Conservation (phyloP, 1,140 invertebrate genomes). For the Teleogryllus occipitalis region DNA sequence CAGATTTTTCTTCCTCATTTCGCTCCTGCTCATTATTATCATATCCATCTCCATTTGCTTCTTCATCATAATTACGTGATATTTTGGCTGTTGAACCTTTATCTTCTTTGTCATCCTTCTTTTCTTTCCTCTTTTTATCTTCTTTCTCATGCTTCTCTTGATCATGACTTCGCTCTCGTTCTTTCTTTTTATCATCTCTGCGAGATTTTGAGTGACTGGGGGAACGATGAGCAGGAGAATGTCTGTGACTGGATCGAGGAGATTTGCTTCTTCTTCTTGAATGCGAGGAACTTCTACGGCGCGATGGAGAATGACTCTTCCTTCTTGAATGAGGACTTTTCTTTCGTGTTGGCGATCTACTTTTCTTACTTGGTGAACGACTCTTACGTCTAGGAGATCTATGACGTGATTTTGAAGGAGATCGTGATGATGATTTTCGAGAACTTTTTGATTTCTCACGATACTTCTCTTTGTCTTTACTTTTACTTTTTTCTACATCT, state of each 20-base stretch:
- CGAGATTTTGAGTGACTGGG: constrained; percentile 28
- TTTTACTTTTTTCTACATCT: constrained; percentile 23
- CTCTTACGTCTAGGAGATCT: constrained; percentile 30
- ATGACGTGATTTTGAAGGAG: constrained; percentile 20
- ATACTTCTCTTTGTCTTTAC: constrained; percentile 19
- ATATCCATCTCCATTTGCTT: constrained; percentile 41
- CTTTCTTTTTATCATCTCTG: constrained; percentile 29
- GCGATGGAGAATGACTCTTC: constrained; percentile 20
- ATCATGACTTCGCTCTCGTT: constrained; percentile 29
- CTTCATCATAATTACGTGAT: constrained; percentile 44
- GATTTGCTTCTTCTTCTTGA: constrained; percentile 33
- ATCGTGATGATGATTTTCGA: constrained; percentile 19
- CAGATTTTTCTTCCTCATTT: constrained; percentile 27
- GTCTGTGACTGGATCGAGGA: constrained; percentile 32
- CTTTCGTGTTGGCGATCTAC: constrained; percentile 19
- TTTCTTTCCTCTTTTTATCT: constrained; percentile 27
- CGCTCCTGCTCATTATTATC: constrained; percentile 18
- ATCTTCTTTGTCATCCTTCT: constrained; percentile 27
- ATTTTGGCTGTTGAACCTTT: constrained; percentile 34
- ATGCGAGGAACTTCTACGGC: constrained; percentile 23
- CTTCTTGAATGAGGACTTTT: constrained; percentile 28
- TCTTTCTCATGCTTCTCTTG: constrained; percentile 20
- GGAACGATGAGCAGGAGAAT: constrained; percentile 31
- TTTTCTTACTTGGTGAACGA: constrained; percentile 29
- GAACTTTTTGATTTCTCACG: constrained; percentile 24